phyloP scores from a whole-genome alignment of 2,113 vertebrate species.

The Aramus guarauna region DNA sequence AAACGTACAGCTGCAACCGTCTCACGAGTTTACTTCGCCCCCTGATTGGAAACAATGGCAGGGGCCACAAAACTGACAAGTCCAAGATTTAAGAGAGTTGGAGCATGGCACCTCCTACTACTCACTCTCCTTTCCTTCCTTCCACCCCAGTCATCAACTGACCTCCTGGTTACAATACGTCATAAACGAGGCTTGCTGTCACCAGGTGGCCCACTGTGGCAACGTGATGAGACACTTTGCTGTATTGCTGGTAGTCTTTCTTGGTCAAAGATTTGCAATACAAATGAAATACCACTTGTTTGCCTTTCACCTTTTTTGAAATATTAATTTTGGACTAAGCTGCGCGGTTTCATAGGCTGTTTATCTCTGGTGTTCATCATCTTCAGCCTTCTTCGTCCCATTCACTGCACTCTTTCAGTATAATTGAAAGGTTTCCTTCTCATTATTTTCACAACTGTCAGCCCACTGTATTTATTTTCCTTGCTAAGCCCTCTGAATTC shows the following conservation, averaged over 20 bases:
- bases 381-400: not conserved
- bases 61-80: not conserved
- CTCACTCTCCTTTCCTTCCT: not conserved
- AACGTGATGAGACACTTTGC: fast-evolving
- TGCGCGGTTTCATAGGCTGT: not conserved
- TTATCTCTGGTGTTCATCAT: not conserved
- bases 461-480: not conserved
- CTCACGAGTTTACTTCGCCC: not conserved
- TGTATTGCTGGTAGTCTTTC: not conserved
- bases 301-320: not conserved
- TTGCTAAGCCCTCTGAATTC: not conserved
- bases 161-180: not conserved
- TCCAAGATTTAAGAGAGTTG: not conserved
- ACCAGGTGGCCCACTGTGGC: too few relatives aligned
- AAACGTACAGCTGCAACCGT: not conserved
- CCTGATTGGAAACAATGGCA: not conserved
- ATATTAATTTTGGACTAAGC: not conserved
- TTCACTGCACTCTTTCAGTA: not conserved
- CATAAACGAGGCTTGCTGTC: not conserved
- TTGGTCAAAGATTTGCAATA: not conserved
- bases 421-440: not conserved
- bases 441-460: not conserved
- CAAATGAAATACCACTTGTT: not conserved
- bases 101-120: not conserved
- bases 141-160: fast-evolving